A percentile compares a stretch with the other conserved stretches of the same genome.
These are phyloP conservation scores for Drosophila ironensis DNA, from an alignment of 1,140 invertebrate genomes.

Conservation along the genomic window DNA sequence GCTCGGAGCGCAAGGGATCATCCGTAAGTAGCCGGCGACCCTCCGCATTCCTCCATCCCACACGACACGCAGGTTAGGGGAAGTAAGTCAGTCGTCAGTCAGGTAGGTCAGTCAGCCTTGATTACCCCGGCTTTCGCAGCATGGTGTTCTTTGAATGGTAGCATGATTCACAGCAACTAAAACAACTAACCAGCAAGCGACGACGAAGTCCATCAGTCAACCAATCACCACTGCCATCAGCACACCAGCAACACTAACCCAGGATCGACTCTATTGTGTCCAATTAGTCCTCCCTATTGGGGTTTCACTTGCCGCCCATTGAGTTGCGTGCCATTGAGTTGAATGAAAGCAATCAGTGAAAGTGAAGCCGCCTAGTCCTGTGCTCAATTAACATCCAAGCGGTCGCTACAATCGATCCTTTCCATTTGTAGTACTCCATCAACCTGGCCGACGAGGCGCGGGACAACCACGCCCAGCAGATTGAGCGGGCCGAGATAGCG, in stretches of 20 bases:
- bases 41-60: neutral
- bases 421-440: slow-evolving; percentile 87
- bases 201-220: neutral
- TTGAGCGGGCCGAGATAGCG: slow-evolving; percentile 96
- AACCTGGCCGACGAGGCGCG: slow-evolving; percentile 91
- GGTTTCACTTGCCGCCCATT: neutral
- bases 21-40: slow-evolving; percentile 83
- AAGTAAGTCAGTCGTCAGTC: neutral
- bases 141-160: slow-evolving; percentile 39
- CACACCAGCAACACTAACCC: slow-evolving; percentile 29
- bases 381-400: neutral
- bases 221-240: slow-evolving; percentile 17
- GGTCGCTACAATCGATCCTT: neutral
- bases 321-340: too few species aligned
- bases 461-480: slow-evolving; percentile 93
- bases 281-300: neutral
- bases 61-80: neutral
- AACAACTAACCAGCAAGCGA: slow-evolving; percentile 23
- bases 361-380: neutral
- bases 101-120: slow-evolving; percentile 39
- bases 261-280: slow-evolving; percentile 19
- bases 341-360: too few species aligned
- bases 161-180: slow-evolving; percentile 38
- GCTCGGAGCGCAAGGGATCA: slow-evolving; percentile 84
- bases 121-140: slow-evolving; percentile 28